Evolutionary conservation across 2,888 invertebrate genomes (phyloP).

Genomic region (Neuroscelio doddi): DNA sequence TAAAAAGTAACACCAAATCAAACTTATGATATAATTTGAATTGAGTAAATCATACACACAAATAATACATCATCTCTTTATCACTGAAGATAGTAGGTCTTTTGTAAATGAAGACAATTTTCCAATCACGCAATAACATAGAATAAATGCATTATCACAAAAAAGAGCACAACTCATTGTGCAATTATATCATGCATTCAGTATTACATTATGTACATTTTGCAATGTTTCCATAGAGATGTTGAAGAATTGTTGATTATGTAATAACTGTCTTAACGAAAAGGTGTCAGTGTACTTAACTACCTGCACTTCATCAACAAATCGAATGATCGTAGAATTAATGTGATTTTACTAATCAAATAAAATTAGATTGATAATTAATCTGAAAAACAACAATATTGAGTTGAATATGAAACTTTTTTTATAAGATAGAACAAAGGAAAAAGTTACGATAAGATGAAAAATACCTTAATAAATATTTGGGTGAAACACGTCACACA

Average conservation of each 20-base stretch:
- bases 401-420: no score
- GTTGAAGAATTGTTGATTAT: neutral
- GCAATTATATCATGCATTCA: constrained; percentile 6
- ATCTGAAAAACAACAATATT: no score
- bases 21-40: no score
- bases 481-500: constrained; percentile 1
- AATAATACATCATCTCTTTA: neutral
- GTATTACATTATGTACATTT: constrained; percentile 12
- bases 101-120: neutral
- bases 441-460: no score
- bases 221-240: constrained; percentile 6
- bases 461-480: constrained; percentile 6
- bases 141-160: neutral
- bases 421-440: no score
- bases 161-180: constrained; percentile 3
- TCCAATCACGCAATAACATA: neutral
- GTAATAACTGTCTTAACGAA: neutral
- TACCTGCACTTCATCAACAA: neutral
- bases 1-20: no score
- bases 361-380: no score
- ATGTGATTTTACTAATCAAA: no score
- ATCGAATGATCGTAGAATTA: neutral
- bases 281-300: neutral
- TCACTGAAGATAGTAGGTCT: neutral
- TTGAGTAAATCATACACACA: no score